Base-by-base conservation (phyloP, 2,113 vertebrate genomes). In the Phainopepla nitens region DNA sequence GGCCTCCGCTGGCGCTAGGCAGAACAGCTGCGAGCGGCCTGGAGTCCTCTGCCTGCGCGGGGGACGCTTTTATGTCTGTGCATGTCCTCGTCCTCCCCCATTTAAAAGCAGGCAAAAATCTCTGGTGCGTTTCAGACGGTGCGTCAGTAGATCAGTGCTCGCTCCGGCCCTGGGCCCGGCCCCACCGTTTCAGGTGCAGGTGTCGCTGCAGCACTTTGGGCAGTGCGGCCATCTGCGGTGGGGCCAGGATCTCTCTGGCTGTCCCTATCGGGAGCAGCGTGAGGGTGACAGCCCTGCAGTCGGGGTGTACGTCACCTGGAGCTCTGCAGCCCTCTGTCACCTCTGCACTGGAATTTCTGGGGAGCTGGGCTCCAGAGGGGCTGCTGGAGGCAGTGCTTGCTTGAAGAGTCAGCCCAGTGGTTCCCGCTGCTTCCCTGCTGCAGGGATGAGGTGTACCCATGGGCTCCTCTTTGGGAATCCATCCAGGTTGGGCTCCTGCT, bases 61-160 rank as follows among this genome's bases (percentile, higher is more conserved):
- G n/a, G 39, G 22, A 31, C 7, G 22, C 4, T 41, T 68, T 36
- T 64, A 3, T 77, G 44, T 33, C 33, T 31, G 25, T 13, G 28
- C 10, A 10, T 25, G 39, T 13, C 24, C 14, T 36, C 4, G 7
- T 27, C 29, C 36, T 36, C 39, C 35, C 7, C 8, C 3, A 3
- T 20, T 20, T 16, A 12, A 69, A 61, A 71, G 3, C 19, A 44
- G 71, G 7, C 7, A 31, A 5, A 29, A 33, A 8, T 3, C 27
- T 29, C 24, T 13, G 9, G 15, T 47, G 0, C 4, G 0, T 78
- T 82, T 61, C 1, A 3, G 4, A 15, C 22, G 62, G n/a, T 35
- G 18, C 14, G 3, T 3, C 10, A 1, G 23, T 4, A 31, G 27
- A 2, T 20, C 6, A 29, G 10, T 16, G 25, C 31, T 62, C 1